Evolutionary conservation across 1,140 invertebrate genomes (phyloP).

Genomic region (Adelges cooleyi): DNA sequence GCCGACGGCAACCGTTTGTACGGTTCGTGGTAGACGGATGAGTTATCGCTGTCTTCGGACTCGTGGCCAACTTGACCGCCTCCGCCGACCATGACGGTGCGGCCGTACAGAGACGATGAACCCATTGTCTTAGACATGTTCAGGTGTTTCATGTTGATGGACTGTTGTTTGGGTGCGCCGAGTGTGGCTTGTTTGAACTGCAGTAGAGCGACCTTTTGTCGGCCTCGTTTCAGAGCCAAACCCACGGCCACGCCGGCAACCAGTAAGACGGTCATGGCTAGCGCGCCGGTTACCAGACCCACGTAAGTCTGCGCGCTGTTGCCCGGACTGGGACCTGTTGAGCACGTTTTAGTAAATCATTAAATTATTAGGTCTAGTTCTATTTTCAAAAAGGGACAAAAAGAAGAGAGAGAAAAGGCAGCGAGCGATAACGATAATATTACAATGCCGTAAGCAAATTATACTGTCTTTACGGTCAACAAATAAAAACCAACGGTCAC

Average conservation of each 20-base stretch:
- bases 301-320: constrained; percentile 57
- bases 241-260: constrained; percentile 55
- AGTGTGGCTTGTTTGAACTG: constrained; percentile 56
- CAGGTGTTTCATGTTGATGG: constrained; percentile 52
- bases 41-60: constrained; percentile 47
- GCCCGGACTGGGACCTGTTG: constrained; percentile 50
- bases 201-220: constrained; percentile 52
- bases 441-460: not conserved
- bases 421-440: not conserved
- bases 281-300: constrained; percentile 62
- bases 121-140: constrained; percentile 38
- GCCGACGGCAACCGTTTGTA: constrained; percentile 45
- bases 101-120: constrained; percentile 5
- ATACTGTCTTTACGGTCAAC: not conserved
- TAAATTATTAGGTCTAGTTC: too few species aligned
- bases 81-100: constrained; percentile 38
- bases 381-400: too few species aligned
- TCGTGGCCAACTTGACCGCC: constrained; percentile 38
- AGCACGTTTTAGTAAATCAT: not conserved
- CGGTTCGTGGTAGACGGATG: constrained; percentile 49
- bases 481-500: too few species aligned
- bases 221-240: constrained; percentile 56
- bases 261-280: constrained; percentile 56
- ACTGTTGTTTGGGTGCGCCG: constrained; percentile 39
- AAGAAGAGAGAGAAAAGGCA: not conserved